phyloP scores from a whole-genome alignment of 2,113 vertebrate species.

The Ophthalmolycus amberensis region DNA sequence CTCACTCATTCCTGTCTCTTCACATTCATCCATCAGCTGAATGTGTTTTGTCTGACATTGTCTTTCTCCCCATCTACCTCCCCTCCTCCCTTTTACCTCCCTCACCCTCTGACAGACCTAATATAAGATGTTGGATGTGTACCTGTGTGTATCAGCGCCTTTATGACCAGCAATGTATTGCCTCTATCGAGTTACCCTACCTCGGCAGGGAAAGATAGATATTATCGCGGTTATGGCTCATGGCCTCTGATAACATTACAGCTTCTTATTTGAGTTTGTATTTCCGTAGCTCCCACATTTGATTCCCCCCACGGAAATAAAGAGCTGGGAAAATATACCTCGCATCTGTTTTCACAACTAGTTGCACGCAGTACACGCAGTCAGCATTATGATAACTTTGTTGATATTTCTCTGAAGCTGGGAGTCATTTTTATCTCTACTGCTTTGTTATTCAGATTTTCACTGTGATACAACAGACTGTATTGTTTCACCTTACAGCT shows the following conservation, averaged over 20 bases:
- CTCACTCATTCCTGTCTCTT: constrained; percentile 1
- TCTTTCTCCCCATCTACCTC: constrained; percentile 11
- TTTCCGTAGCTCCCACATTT: constrained; percentile 62
- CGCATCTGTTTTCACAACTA: constrained; percentile 50
- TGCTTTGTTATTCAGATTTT: constrained; percentile 28
- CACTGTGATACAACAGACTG: background rate
- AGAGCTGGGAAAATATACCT: constrained; percentile 45
- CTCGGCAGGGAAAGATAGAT: constrained; percentile 69
- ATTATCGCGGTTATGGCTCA: constrained; percentile 71
- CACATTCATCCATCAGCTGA: constrained; percentile 41
- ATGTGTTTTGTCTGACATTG: constrained; percentile 38
- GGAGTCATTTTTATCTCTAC: constrained; percentile 34
- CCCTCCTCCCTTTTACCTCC: constrained; percentile 9
- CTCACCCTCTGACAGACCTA: constrained; percentile 66
- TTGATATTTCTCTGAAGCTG: constrained; percentile 36
- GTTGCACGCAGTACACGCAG: constrained; percentile 28
- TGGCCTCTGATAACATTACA: constrained; percentile 75
- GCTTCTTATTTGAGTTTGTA: constrained; percentile 76
- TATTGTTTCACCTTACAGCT: background rate
- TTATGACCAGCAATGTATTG: constrained; percentile 63
- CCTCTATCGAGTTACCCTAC: constrained; percentile 71
- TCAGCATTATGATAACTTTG: constrained; percentile 45
- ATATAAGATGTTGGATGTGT: constrained; percentile 76
- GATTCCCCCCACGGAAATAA: constrained; percentile 62
- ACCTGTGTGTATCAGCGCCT: constrained; percentile 71